phyloP scores from a whole-genome alignment of 2,888 invertebrate genomes.

The Hirtodrosophila confusa region DNA sequence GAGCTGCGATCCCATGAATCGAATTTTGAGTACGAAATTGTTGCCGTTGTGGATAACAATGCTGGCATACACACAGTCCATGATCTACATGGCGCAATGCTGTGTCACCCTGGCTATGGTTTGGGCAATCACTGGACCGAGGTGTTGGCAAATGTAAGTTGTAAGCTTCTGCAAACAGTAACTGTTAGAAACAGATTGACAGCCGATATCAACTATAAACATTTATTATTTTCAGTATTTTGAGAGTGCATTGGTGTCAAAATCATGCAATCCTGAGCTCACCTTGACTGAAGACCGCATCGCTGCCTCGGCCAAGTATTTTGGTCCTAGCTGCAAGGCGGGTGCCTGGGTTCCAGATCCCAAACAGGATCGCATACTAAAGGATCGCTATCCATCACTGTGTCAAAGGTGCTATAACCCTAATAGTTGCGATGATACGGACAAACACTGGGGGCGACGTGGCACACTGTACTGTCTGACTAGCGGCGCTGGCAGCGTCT shows the following conservation, averaged over 20 bases:
- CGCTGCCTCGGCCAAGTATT: constrained; percentile 89
- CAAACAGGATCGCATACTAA: constrained; percentile 87
- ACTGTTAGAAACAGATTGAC: too few relatives aligned
- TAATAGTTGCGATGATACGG: constrained; percentile 86
- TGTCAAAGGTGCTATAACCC: constrained; percentile 89
- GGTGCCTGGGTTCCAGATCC: constrained; percentile 92
- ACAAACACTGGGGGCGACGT: constrained; percentile 92
- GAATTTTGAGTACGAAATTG: constrained; percentile 87
- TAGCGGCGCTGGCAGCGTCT: constrained; percentile 91
- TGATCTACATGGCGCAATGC: constrained; percentile 88
- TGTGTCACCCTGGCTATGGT: constrained; percentile 93
- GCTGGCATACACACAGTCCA: constrained; percentile 86
- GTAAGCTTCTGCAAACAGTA: too few relatives aligned
- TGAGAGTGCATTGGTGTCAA: constrained; percentile 89
- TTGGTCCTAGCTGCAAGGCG: constrained; percentile 92
- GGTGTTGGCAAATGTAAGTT: constrained; percentile 89
- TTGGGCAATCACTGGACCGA: constrained; percentile 90
- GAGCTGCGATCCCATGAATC: constrained; percentile 87
- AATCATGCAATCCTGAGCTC: constrained; percentile 88
- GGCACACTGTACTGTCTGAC: constrained; percentile 93
- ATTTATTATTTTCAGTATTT: constrained; percentile 87
- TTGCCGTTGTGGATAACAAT: constrained; percentile 87
- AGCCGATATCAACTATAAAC: background rate
- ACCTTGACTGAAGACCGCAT: constrained; percentile 91
- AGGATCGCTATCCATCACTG: constrained; percentile 88